Base-by-base conservation (phyloP, 2,797 vertebrate species). In the Oryzias sinensis region DNA sequence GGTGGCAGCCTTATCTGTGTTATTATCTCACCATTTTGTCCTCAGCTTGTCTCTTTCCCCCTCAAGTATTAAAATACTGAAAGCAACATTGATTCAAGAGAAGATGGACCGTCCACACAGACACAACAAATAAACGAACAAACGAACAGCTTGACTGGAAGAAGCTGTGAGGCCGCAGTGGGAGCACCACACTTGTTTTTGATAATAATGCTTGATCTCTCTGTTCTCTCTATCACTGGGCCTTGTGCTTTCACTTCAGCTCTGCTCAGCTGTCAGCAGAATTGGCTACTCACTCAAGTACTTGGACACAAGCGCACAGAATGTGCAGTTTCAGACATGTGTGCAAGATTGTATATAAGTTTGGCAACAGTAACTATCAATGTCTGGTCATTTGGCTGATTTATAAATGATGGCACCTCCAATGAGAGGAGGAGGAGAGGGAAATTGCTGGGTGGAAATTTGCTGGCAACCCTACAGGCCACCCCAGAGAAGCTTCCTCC, bases 201-300 rank as follows among this genome's bases (percentile, higher is more conserved):
- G 77, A 86, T 87, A 80, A 83, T 79, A 76, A 79, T 68, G 70
- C 70, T 71, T 72, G 63, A 87, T 82, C 80, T 68, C 72, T 77
- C 71, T 70, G 76, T 85, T 84, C 71, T 77, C 70, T 56, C 70
- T 59, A 70, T 79, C 73, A 70, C 73, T n/a, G 41, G 66, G 74
- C 70, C 73, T 77, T 69, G 33, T 56, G 69, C 80, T 72, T 79
- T 85, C 74, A 68, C 70, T 76, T 82, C 74, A 63, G 69, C 65
- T 85, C 66, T 50, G 67, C 72, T 79, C 68, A 79, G 67, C 73
- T 76, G 78, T 77, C 85, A 75, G 63, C 48, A 13, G 37, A 59
- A 61, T 53, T 41, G 52, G 62, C 65, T 65, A 56, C 60, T 74
- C 70, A 72, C 57, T 69, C 67, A 41, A 65, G 54, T 62, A 65